Evolutionary conservation across 2,113 vertebrate species (phyloP).

Genomic region (Misgurnus anguillicaudatus): DNA sequence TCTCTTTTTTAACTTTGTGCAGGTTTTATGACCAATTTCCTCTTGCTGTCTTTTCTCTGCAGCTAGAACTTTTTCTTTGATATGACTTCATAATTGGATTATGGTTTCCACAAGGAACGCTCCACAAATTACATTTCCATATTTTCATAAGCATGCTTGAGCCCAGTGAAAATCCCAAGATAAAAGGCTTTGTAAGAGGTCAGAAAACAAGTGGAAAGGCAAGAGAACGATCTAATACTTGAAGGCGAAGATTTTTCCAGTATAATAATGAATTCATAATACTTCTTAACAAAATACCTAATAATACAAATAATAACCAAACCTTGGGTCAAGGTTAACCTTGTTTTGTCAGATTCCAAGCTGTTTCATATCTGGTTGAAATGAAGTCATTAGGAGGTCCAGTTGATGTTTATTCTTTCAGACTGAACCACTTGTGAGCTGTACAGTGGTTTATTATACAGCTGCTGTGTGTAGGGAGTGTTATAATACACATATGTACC

Average conservation of each 20-base stretch:
- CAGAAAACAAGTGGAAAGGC: slow-evolving; percentile 20
- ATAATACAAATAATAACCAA: background rate
- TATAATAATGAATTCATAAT: background rate
- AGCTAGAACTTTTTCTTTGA: slow-evolving; percentile 54
- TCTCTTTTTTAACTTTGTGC: slow-evolving; percentile 11
- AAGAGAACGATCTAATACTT: background rate
- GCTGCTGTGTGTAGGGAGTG: background rate
- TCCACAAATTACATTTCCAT: slow-evolving; percentile 61
- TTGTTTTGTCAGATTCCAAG: background rate
- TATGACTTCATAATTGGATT: slow-evolving; percentile 63
- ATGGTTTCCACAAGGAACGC: slow-evolving; percentile 50
- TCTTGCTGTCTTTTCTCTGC: slow-evolving; percentile 33
- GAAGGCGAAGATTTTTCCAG: background rate
- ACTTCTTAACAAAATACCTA: background rate
- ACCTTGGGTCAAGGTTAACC: background rate
- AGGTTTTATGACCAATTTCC: slow-evolving; percentile 46
- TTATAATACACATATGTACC: background rate
- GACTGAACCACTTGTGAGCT: background rate
- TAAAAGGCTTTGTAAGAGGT: slow-evolving; percentile 39
- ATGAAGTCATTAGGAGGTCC: background rate
- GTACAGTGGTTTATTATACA: background rate
- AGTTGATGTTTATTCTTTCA: background rate
- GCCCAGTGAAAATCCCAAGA: slow-evolving; percentile 46
- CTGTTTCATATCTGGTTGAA: background rate
- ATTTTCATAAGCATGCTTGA: slow-evolving; percentile 50